These are phyloP conservation scores for Chrosomus eos DNA, from an alignment of 2,797 vertebrate genomes.

Conservation along the genomic window DNA sequence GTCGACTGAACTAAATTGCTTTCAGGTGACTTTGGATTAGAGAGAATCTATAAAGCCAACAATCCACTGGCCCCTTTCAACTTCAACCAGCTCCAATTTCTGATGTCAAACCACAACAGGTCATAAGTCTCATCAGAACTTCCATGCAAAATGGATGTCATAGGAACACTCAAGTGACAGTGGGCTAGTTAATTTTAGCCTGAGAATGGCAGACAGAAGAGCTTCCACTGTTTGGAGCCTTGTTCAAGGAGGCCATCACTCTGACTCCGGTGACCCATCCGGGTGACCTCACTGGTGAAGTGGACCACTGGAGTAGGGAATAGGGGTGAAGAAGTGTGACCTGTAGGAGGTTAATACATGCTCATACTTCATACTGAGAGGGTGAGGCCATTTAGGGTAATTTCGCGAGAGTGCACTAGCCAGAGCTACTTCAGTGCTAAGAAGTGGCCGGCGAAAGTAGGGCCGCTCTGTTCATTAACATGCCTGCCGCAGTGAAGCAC, in stretches of 20 bases:
- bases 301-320: conserved; percentile 18
- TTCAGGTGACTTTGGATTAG: background rate
- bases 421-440: conserved; percentile 59
- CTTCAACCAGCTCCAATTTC: conserved; percentile 36
- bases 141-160: conserved; percentile 25
- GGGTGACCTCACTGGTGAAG: conserved; percentile 32
- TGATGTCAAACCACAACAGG: conserved; percentile 26
- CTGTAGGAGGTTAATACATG: conserved; percentile 52
- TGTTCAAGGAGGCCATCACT: conserved; percentile 3
- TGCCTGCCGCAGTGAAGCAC: conserved; percentile 57
- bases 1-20: background rate
- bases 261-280: background rate
- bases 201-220: conserved; percentile 37
- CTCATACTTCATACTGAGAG: conserved; percentile 57
- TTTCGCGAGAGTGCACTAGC: conserved; percentile 57
- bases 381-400: conserved; percentile 61
- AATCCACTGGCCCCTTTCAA: conserved; percentile 9
- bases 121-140: conserved; percentile 5
- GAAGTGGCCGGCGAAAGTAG: conserved; percentile 57
- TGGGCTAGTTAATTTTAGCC: conserved; percentile 47
- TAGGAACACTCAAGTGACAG: conserved; percentile 31
- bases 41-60: background rate
- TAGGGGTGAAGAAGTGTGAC: conserved; percentile 32
- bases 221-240: conserved; percentile 14
- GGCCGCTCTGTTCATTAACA: conserved; percentile 60